Evolutionary conservation across 2,797 vertebrate genomes (phyloP), one percentile per base, ranked within the genome.

Genomic region (Bradypodion ventrale): DNA sequence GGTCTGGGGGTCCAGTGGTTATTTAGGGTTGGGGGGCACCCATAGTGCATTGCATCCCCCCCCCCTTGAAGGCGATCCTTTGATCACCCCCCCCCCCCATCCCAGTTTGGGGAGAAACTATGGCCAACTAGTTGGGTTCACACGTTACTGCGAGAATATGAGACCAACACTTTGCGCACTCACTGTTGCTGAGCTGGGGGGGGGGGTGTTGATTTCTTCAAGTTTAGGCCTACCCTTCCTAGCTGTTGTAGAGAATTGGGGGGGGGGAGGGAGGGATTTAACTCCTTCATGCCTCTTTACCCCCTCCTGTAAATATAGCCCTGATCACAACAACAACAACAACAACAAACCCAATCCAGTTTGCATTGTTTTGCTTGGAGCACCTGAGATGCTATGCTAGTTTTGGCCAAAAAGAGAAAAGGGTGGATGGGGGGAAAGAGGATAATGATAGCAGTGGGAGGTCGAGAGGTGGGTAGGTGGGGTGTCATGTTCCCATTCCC

Each of bases 231-330:
- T 70, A 21, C 10, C 19, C 37, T 46, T 29, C 32, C 32, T 44
- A 29, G 32, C 15, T 66, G 70, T 25, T 2, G 49, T 35, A 68
- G 42, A 68, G 60, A 46, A n/a, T n/a, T n/a, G n/a, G n/a, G 29
- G 6, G 29, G 1, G 29, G 15, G 25, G 35, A 27, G 10, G 27
- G 40, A 7, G 7, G 25, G 3, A 19, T 27, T 37, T 52, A 68
- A 46, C 60, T 59, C 75, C 65, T 83, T 73, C 90, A 88, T 83
- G 52, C 29, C 46, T 21, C 68, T 27, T 29, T 84, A 86, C 79
- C 84, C 80, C 79, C 60, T 70, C 62, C 16, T 49, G 75, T 29
- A 85, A 87, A 77, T 80, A 77, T 74, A 68, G 49, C 66, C 79
- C 66, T 80, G 72, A 69, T 69, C 62, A 29, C 52, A 10, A 78